Percentiles rank a stretch among this genome's conserved stretches.
These are phyloP conservation scores for Falco cherrug DNA, from an alignment of 2,797 vertebrate species.

Conservation along the genomic window DNA sequence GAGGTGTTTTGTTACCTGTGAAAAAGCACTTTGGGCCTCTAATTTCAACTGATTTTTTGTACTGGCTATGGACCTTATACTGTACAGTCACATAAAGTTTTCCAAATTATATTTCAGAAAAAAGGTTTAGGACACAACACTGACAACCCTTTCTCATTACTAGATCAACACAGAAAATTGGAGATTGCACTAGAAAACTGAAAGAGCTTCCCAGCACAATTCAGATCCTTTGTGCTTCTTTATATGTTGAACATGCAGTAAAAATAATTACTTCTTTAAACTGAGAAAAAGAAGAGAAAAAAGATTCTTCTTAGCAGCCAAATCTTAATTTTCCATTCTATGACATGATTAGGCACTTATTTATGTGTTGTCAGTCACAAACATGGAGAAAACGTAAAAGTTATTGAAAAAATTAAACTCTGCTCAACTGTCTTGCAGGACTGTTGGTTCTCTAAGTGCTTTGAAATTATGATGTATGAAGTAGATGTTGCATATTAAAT, in stretches of 20 bases:
- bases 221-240: constrained; percentile 11
- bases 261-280: constrained; percentile 36
- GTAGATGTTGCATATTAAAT: constrained; percentile 88
- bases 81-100: background rate
- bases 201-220: constrained; percentile 1
- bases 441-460: constrained; percentile 95
- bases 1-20: background rate
- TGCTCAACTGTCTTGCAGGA: constrained; percentile 74
- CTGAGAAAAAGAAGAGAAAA: background rate
- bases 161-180: background rate
- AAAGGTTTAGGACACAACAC: background rate
- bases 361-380: constrained; percentile 74
- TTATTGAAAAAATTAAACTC: constrained; percentile 78
- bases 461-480: constrained; percentile 98
- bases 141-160: constrained; percentile 22
- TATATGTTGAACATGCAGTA: background rate
- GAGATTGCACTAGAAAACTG: background rate
- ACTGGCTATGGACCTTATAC: background rate
- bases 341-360: constrained; percentile 71
- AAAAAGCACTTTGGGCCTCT: background rate
- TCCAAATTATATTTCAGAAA: background rate
- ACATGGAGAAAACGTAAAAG: constrained; percentile 75
- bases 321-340: constrained; percentile 61
- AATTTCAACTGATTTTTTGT: background rate
- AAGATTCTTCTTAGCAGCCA: constrained; percentile 14